Evolutionary conservation across 1,140 invertebrate genomes (phyloP), one percentile per base, ranked within the genome.

Genomic region (Drosophila virilis): DNA sequence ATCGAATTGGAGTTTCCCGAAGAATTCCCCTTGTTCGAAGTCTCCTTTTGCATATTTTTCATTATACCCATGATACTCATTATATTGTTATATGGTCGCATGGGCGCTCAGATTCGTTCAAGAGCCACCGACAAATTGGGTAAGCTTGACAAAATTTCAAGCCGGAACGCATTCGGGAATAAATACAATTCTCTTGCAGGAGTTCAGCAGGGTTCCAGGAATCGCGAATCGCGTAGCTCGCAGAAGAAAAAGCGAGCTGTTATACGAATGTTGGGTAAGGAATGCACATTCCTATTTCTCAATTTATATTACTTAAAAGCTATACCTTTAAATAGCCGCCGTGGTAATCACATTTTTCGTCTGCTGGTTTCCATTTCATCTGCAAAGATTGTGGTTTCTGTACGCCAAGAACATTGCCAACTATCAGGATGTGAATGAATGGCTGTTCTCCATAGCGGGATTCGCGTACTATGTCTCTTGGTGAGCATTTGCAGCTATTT

Each of bases 291-390:
- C 10, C 1, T 0, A 28, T 58, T 10, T 37, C n/a, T 46, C 12
- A 17, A 8, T 1, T 6, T 17, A 48, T 12, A 5, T 9, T 12
- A 22, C 38, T 51, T 17, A 40, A 33, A 9, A n/a, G 52, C 8
- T 5, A 46, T 54, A n/a, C n/a, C 46, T 52, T 17, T 43, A 43
- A 48, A 54, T 93, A 99, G 98, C 97, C 81, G 97, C 97, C 1
- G 98, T 99, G 4, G 98, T 99, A 5, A 94, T 99, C 2, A 96
- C 97, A n/a, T 99, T 99, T 93, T 99, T 99, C 93, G 92, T 98
- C 1, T 99, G 98, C 93, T 99, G 98, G 98, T 97, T 97, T 0
- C 98, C 98, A 13, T 99, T 99, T 93, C 98, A 99, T 92, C 95
- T 96, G 35, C 98, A 99, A 92, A 93, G 97, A 2, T 92, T 98